These are phyloP conservation scores for Philereme vetulata DNA, from an alignment of 2,888 invertebrate genomes.

Conservation along the genomic window DNA sequence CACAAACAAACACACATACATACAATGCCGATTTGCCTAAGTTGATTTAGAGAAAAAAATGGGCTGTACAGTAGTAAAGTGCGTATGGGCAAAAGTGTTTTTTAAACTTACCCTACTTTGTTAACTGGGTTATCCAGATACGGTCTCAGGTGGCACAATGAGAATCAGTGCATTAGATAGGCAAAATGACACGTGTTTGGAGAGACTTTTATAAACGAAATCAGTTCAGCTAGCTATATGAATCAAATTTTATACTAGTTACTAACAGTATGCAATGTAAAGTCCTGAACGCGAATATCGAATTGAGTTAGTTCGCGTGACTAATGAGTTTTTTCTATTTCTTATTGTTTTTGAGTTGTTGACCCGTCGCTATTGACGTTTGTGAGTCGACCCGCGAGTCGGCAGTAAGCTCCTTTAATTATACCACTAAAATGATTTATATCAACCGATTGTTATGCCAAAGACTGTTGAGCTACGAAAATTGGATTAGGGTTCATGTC, in stretches of 20 bases:
- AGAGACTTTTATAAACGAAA: no score
- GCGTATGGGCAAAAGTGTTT: no score
- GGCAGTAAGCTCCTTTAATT: conserved; percentile 58
- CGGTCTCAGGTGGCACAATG: no score
- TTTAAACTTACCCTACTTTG: no score
- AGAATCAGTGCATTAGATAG: no score
- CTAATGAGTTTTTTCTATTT: conserved; percentile 76
- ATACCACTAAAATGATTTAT: conserved; percentile 73
- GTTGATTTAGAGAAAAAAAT: no score
- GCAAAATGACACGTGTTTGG: no score
- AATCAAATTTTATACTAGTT: not conserved
- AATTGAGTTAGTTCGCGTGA: conserved; percentile 67
- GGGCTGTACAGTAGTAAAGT: no score
- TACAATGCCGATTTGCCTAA: no score
- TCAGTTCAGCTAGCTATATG: no score
- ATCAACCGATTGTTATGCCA: conserved; percentile 56
- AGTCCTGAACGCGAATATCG: conserved; percentile 47
- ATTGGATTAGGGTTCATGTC: conserved; percentile 62
- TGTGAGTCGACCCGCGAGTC: conserved; percentile 47
- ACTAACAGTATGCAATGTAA: conserved; percentile 29
- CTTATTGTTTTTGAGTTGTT: conserved; percentile 80
- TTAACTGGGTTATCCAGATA: no score
- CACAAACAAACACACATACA: no score
- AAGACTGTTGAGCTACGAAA: conserved; percentile 54
- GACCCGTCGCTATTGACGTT: conserved; percentile 74